These are phyloP conservation scores for Nyctalus aviator DNA, from an alignment of 2,797 vertebrate species.

Conservation along the genomic window DNA sequence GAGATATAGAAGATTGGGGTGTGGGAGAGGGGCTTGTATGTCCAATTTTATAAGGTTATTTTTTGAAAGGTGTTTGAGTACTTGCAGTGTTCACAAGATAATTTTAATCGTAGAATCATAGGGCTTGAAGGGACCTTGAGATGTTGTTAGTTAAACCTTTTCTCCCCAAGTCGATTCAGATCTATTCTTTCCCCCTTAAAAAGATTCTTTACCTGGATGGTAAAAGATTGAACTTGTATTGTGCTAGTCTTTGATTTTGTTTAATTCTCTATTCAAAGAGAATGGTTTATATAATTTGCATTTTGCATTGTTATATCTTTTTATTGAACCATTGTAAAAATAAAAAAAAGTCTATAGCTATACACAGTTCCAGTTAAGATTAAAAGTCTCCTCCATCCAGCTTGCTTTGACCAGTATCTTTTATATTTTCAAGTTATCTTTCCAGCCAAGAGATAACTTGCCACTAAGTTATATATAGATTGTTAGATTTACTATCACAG, in stretches of 20 bases:
- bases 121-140: background rate
- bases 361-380: background rate
- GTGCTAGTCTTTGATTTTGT: background rate
- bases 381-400: background rate
- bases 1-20: background rate
- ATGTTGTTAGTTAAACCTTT: background rate
- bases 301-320: conserved; percentile 54
- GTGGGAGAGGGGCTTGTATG: background rate
- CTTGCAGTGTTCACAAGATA: background rate
- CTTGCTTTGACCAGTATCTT: background rate
- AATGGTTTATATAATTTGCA: background rate
- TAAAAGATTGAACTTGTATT: background rate
- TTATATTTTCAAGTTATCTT: conserved; percentile 14
- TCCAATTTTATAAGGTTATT: background rate
- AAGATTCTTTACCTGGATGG: background rate
- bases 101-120: background rate
- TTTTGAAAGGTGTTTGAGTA: conserved; percentile 13
- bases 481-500: background rate
- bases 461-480: background rate
- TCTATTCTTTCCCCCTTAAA: background rate
- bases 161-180: background rate
- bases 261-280: conserved; percentile 5
- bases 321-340: conserved; percentile 27
- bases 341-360: background rate
- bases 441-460: background rate